phyloP scores from a whole-genome alignment of 2,888 invertebrate genomes.

The Tetrapedia diversipes region DNA sequence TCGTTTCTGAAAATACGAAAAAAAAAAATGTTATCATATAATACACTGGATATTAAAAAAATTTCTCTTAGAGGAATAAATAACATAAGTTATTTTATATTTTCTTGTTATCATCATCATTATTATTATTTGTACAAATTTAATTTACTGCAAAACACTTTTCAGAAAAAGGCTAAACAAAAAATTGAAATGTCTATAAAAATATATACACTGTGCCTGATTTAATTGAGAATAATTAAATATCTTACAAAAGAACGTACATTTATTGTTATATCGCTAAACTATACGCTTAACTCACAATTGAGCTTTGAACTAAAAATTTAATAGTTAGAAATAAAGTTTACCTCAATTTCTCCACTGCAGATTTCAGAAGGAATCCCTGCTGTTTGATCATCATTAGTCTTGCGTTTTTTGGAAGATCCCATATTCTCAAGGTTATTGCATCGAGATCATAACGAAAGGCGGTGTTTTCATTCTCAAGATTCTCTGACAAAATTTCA shows the following conservation, averaged over 20 bases:
- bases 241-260: no score
- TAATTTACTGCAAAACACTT: not conserved
- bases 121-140: not conserved
- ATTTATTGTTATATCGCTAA: no score
- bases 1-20: conserved; percentile 16
- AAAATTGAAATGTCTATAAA: no score
- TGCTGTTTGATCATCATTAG: conserved; percentile 85
- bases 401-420: conserved; percentile 84
- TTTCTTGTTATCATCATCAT: not conserved
- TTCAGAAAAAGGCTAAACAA: no score
- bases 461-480: conserved; percentile 61
- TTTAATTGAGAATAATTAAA: no score
- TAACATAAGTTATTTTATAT: not conserved
- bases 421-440: conserved; percentile 81
- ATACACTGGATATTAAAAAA: no score
- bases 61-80: no score
- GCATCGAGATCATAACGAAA: conserved; percentile 73
- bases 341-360: conserved; percentile 23
- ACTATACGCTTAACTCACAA: no score
- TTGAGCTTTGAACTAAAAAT: no score
- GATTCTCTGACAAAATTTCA: conserved; percentile 79
- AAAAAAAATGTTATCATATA: not conserved
- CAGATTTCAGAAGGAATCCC: conserved; percentile 80
- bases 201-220: no score
- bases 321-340: no score